Percentiles rank a stretch among this genome's conserved stretches.
phyloP scores from a whole-genome alignment of 2,797 vertebrate species.

The Zalophus californianus region DNA sequence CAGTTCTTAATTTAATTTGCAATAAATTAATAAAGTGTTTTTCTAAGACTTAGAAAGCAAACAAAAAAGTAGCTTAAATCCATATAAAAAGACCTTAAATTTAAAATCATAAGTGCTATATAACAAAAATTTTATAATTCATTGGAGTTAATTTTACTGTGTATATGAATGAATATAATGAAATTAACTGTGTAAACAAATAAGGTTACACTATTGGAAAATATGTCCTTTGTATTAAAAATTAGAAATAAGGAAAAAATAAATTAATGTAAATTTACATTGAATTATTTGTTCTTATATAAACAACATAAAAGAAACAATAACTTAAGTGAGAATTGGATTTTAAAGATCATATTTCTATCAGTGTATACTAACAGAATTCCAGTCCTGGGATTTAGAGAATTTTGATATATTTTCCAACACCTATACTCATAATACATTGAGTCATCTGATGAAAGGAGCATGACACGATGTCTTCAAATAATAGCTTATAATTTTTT shows the following conservation, averaged over 20 bases:
- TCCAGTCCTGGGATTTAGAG: background rate
- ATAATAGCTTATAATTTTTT: background rate
- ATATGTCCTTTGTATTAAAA: background rate
- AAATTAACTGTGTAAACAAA: background rate
- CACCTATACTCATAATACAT: background rate
- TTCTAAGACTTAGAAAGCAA: background rate
- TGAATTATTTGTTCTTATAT: background rate
- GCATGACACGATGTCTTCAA: background rate
- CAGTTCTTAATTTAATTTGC: background rate
- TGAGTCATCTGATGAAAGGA: background rate
- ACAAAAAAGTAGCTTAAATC: background rate
- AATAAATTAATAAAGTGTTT: background rate
- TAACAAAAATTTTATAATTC: background rate
- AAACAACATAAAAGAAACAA: background rate
- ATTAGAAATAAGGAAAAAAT: background rate
- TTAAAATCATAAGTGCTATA: background rate
- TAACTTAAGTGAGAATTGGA: background rate
- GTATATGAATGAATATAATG: background rate
- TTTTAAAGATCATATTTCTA: background rate
- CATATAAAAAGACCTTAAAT: background rate
- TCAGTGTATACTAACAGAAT: background rate
- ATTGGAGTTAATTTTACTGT: background rate
- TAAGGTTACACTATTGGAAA: background rate
- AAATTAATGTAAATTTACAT: background rate
- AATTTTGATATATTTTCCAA: background rate